Percentiles rank a stretch among this genome's conserved stretches.
Conservation (phyloP, 30 jellyfish, hydroid and myxozoan genomes). For the Turritopsis rubra region DNA sequence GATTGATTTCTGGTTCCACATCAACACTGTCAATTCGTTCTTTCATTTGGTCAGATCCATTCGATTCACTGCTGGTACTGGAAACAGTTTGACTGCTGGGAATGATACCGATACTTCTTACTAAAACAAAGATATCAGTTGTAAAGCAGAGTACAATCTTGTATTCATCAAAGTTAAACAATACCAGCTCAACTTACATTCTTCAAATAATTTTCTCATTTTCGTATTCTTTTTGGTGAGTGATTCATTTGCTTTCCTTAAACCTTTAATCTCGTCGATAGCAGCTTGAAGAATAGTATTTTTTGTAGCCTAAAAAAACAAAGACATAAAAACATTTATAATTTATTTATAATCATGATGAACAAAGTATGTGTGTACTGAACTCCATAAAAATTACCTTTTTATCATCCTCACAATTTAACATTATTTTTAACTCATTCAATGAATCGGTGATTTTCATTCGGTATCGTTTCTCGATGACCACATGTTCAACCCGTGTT, state of each 20-base stretch:
- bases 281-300: conserved; percentile 37
- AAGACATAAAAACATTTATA: background rate
- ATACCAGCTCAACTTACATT: conserved; percentile 30
- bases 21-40: background rate
- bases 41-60: conserved; percentile 6
- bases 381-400: conserved; percentile 6
- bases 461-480: conserved; percentile 35
- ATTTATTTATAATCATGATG: background rate
- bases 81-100: conserved; percentile 26
- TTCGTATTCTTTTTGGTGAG: conserved; percentile 10
- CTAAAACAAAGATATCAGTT: background rate
- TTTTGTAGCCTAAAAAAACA: conserved; percentile 33
- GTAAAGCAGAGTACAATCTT: background rate
- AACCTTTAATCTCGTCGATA: conserved; percentile 14
- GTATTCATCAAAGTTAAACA: background rate
- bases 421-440: conserved; percentile 31
- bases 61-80: conserved; percentile 36
- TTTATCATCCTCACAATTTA: conserved; percentile 25
- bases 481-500: conserved; percentile 40
- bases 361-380: background rate
- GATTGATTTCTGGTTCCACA: conserved; percentile 39
- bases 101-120: conserved; percentile 33
- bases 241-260: conserved; percentile 18
- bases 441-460: conserved; percentile 43
- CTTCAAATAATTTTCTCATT: conserved; percentile 23